Evolutionary conservation across 2,888 invertebrate genomes (phyloP), one percentile per base, ranked within the genome.

Genomic region (Listrodromus nycthemerus): DNA sequence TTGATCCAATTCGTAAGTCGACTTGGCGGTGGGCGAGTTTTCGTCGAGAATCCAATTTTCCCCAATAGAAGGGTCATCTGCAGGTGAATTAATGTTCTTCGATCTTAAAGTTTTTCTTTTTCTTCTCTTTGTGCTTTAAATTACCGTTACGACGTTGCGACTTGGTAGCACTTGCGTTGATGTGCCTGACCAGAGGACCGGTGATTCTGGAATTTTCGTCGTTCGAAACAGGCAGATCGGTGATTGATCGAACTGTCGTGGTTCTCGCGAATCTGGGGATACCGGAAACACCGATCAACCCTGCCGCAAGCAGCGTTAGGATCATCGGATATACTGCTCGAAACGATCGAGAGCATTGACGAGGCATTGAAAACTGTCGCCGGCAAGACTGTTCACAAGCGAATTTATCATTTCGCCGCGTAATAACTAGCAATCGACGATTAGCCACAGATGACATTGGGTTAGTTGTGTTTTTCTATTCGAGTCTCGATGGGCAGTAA

Each of bases 361-460:
- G 67, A 58, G 21, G 27, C 65, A 65, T 67, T 67, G 55, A 30
- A 55, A 45, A 76, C 67, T 58, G 48, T 27, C 24, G 27, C 10
- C 10, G n/a, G n/a, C 55, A 41, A 16, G 21, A 66, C 30, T 21
- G 37, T 3, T 58, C 45, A 41, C 55, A 21, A 58, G n/a, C 55
- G 19, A 27, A 58, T 76, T 67, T 67, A 67, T 76, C 65, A 30
- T 76, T 21, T 52, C n/a, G 13, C 27, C 30, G 16, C 13, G 27
- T 67, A 6, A 50, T 66, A 66, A 76, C 66, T 41, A 24, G 13
- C 41, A 66, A 55, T 66, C 10, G 19, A 52, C 55, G 75, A 76
- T 66, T 27, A 27, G 41, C 41, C 55, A 2, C 37, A 16, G 41
- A 24, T 50, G 50, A 33, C 24, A 65, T 10, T 33, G 30, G 37